A percentile compares a stretch with the other conserved stretches of the same genome.
These are phyloP conservation scores for Acipenser oxyrinchus DNA, from an alignment of 2,797 vertebrate genomes.

Conservation along the genomic window DNA sequence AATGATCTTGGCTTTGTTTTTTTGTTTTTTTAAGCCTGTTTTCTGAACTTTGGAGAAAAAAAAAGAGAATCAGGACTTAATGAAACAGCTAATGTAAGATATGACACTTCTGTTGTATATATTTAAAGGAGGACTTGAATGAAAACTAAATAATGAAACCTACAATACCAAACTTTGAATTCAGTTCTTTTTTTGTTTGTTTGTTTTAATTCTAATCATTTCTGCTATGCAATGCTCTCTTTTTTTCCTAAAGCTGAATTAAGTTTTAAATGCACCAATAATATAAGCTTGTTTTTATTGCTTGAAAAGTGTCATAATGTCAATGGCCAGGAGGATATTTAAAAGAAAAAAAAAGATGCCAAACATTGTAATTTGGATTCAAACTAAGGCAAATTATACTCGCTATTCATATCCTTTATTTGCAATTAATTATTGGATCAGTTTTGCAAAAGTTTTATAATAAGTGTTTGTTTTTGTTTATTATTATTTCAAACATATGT, in stretches of 20 bases:
- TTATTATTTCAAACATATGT: constrained; percentile 56
- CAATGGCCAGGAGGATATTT: constrained; percentile 62
- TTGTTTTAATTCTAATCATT: constrained; percentile 62
- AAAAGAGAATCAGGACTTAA: constrained; percentile 53
- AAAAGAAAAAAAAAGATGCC: constrained; percentile 52
- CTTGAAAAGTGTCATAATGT: constrained; percentile 61
- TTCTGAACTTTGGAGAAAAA: constrained; percentile 45
- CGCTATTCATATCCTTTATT: constrained; percentile 67
- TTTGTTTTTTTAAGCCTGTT: constrained; percentile 42
- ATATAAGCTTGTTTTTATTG: constrained; percentile 78
- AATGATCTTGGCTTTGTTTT: constrained; percentile 34
- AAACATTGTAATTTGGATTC: constrained; percentile 56
- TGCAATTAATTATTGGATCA: constrained; percentile 47
- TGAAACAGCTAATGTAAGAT: constrained; percentile 37
- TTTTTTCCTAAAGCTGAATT: constrained; percentile 51
- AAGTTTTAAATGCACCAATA: constrained; percentile 70
- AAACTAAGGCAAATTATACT: constrained; percentile 73
- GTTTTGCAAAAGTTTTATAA: constrained; percentile 46
- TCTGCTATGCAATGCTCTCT: constrained; percentile 92
- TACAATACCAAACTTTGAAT: constrained; percentile 79
- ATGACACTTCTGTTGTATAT: constrained; percentile 74
- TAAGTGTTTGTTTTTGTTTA: constrained; percentile 25
- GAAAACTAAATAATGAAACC: constrained; percentile 61
- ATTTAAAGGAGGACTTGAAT: constrained; percentile 64
- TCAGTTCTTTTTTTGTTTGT: constrained; percentile 52